Evolutionary conservation across 2,888 invertebrate species (phyloP), one percentile per base, ranked within the genome.

Genomic region (Caenorhabditis sulstoni): DNA sequence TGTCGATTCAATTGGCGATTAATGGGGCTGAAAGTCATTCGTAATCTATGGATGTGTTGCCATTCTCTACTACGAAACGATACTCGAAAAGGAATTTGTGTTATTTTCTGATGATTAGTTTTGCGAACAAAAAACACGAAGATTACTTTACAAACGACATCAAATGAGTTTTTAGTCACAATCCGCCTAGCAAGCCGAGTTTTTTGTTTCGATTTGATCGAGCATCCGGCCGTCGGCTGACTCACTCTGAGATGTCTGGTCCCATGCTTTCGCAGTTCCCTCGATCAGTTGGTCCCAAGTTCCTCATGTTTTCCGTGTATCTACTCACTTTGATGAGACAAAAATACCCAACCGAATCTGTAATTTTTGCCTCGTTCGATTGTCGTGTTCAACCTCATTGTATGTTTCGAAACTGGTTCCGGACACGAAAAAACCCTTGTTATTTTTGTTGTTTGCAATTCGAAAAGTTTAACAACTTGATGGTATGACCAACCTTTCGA

Each of bases 371-470:
- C 59, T 70, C 37, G 62, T 73, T 73, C 73, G 44, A 73, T 64
- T 57, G 64, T 49, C 50, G 64, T 73, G 73, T 73, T 73, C 73
- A 73, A 73, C 73, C 73, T 73, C 64, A 73, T 64, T 73, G 58
- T 20, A 73, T 73, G 73, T 73, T 64, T 73, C 62, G 49, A 73
- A 73, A 73, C 73, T 64, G 58, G 73, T 73, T 73, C 64, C 58
- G 20, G 49, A 65, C 64, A 64, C 57, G 73, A 41, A 73, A 71
- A n/a, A 73, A 64, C 73, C 73, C 64, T 73, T 73, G 73, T 73
- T 73, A 64, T 73, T 73, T 73, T 73, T 64, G 73, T 64, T 73
- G 73, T 73, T 73, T 73, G 73, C 64, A 62, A 62, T 62, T 73
- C 55, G 50, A 64, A 73, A 71, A 73, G 64, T 73, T 73, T 73